Percentiles rank a stretch among this genome's conserved stretches.
phyloP scores from a whole-genome alignment of 1,140 invertebrate genomes.

The Ostrea denselamellosa region DNA sequence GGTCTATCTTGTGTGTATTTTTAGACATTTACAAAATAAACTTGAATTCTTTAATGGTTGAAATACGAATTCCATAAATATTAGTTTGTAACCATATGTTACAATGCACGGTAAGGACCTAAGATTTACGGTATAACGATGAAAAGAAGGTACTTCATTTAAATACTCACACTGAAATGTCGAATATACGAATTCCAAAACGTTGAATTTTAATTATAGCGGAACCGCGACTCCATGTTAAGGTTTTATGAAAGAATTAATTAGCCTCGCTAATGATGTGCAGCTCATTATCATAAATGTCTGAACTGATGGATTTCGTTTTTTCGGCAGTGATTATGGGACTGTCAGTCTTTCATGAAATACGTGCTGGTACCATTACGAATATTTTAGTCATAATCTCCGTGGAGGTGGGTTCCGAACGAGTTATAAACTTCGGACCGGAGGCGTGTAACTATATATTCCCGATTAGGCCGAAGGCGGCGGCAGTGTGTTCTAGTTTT shows the following conservation, averaged over 20 bases:
- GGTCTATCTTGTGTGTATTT: background rate
- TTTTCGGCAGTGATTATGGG: conserved; percentile 22
- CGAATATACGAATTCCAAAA: conserved; percentile 14
- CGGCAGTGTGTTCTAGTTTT: background rate
- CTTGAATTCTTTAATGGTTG: background rate
- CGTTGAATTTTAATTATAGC: conserved; percentile 5
- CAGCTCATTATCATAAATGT: conserved; percentile 36
- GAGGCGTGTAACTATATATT: conserved; percentile 33
- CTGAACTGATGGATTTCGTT: background rate
- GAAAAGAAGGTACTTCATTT: background rate
- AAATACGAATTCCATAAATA: background rate
- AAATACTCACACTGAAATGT: background rate
- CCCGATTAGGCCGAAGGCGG: background rate
- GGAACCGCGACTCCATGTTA: background rate
- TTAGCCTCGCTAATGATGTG: conserved; percentile 23
- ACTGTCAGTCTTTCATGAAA: conserved; percentile 9
- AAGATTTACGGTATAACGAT: background rate
- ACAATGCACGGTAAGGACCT: background rate
- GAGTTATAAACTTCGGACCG: conserved; percentile 2
- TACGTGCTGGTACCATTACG: conserved; percentile 23
- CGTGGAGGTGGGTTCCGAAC: background rate
- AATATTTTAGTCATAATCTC: conserved; percentile 6
- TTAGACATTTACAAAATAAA: background rate
- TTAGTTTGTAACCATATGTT: background rate
- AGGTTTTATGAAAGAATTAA: conserved; percentile 12